These are phyloP conservation scores for Pelagia noctiluca DNA, from an alignment of 30 jellyfish, hydroid and myxozoan genomes.

Conservation along the genomic window DNA sequence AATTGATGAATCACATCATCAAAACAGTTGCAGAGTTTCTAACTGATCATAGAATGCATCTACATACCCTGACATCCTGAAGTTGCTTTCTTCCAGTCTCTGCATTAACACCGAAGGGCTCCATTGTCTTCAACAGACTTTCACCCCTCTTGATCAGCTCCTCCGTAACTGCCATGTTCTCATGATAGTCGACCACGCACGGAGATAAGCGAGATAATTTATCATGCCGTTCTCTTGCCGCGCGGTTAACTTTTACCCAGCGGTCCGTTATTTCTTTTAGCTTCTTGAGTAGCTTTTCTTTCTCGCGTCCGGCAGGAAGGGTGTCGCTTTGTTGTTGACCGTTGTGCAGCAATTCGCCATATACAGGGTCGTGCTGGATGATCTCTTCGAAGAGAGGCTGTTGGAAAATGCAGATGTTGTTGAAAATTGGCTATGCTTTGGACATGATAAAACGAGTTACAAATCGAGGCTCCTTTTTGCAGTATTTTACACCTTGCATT, in stretches of 20 bases:
- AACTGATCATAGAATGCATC: too few species aligned
- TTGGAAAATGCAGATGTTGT: too few species aligned
- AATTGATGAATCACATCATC: too few species aligned
- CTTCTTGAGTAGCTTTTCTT: conserved; percentile 46
- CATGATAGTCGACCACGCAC: conserved; percentile 64
- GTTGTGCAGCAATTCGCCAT: conserved; percentile 57
- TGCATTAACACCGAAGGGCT: conserved; percentile 78
- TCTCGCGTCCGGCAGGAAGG: conserved; percentile 62
- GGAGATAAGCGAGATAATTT: conserved; percentile 70
- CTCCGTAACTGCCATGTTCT: conserved; percentile 59
- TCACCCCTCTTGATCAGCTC: conserved; percentile 78
- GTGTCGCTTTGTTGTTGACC: conserved; percentile 77
- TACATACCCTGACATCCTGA: conserved; percentile 71
- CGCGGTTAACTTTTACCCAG: conserved; percentile 68
- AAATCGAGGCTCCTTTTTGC: too few species aligned
- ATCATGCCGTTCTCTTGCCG: conserved; percentile 73
- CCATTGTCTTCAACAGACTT: conserved; percentile 43
- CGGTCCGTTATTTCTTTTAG: conserved; percentile 84
- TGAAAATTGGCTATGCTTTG: too few species aligned
- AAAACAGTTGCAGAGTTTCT: too few species aligned
- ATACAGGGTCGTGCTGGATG: conserved; percentile 76
- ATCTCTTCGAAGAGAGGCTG: conserved; percentile 92
- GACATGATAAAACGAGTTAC: too few species aligned
- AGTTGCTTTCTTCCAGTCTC: conserved; percentile 48
- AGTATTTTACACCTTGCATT: too few species aligned